Percentiles rank a stretch among this genome's conserved stretches.
Conservation (phyloP, 2,113 vertebrate species). For the Typhlomys cinereus region DNA sequence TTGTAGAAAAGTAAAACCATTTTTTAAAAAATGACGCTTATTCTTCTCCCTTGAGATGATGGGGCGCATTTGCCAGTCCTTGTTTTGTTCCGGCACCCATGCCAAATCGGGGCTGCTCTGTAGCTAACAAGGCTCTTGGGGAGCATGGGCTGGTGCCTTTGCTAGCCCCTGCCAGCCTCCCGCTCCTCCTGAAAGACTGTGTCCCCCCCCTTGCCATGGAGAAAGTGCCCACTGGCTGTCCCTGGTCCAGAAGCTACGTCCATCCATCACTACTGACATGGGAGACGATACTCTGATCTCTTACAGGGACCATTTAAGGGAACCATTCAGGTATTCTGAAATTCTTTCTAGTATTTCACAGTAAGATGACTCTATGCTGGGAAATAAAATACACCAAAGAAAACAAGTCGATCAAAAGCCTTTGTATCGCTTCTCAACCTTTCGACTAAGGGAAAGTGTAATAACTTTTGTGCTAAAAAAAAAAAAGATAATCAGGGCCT, state of each 20-base stretch:
- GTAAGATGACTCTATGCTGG: not conserved
- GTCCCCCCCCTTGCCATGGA: not conserved
- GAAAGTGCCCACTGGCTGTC: not conserved
- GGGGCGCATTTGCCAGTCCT: not conserved
- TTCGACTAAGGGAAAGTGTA: not conserved
- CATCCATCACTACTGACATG: not conserved
- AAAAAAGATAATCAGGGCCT: not conserved
- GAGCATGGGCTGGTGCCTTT: accelerated
- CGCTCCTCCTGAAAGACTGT: accelerated
- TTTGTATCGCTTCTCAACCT: not conserved
- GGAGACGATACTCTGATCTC: not conserved
- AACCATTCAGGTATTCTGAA: not conserved
- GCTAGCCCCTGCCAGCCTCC: not conserved
- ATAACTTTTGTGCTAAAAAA: not conserved
- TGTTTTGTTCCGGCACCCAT: not conserved
- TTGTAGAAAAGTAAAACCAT: not conserved
- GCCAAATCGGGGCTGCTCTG: accelerated
- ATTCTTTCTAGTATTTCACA: not conserved
- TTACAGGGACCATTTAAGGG: not conserved
- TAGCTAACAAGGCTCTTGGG: not conserved
- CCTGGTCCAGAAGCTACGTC: not conserved
- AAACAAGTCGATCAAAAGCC: not conserved
- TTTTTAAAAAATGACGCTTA: accelerated
- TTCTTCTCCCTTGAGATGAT: not conserved
- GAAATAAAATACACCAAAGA: not conserved